Conservation (phyloP, 23 tunicate species). For the Trididemnum clinides region DNA sequence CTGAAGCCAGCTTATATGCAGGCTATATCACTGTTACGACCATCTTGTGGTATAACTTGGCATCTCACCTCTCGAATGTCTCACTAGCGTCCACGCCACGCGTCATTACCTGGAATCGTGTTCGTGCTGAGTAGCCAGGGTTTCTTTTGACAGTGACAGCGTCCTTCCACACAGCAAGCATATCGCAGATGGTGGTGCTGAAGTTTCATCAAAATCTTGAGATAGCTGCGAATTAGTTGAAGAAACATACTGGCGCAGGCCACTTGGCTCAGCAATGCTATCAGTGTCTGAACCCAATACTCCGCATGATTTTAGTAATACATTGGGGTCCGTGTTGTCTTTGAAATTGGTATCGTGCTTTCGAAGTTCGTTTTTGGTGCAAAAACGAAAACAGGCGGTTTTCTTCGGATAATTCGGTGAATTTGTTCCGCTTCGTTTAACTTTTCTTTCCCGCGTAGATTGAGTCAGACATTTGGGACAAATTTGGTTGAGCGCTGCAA, state of each 20-base stretch:
- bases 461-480: background rate
- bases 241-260: background rate
- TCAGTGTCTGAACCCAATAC: slow-evolving; percentile 39
- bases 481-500: background rate
- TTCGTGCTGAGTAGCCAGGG: background rate
- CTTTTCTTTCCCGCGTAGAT: background rate
- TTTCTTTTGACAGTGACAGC: background rate
- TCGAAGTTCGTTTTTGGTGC: slow-evolving; percentile 18
- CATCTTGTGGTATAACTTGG: too few species aligned
- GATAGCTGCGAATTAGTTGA: background rate
- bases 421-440: background rate
- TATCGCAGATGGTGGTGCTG: too few species aligned
- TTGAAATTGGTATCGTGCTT: background rate
- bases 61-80: too few species aligned
- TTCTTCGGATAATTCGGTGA: background rate
- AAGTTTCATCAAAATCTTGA: too few species aligned
- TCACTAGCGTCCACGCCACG: too few species aligned
- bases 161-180: slow-evolving; percentile 2
- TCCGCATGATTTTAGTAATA: slow-evolving; percentile 51
- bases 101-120: slow-evolving; percentile 2
- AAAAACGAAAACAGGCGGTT: slow-evolving; percentile 55
- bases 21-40: too few species aligned
- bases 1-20: too few species aligned
- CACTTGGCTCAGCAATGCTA: slow-evolving; percentile 30
- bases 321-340: slow-evolving; percentile 1